Percentiles rank a stretch among this genome's conserved stretches.
phyloP scores from a whole-genome alignment of 2,888 invertebrate genomes.

The Calameuta filiformis region DNA sequence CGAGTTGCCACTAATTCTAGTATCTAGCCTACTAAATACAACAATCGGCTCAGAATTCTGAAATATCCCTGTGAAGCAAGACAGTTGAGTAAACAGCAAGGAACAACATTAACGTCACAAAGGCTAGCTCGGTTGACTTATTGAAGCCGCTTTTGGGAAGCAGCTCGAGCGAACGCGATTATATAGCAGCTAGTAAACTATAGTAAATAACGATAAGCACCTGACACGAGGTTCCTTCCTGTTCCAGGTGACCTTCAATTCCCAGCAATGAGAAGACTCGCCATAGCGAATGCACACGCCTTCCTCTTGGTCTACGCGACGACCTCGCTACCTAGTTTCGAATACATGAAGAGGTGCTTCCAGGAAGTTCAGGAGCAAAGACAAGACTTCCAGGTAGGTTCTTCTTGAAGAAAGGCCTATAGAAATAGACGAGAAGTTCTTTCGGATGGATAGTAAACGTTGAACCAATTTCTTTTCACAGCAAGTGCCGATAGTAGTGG shows the following conservation, averaged over 20 bases:
- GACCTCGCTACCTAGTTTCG: conserved; percentile 79
- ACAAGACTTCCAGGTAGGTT: conserved; percentile 73
- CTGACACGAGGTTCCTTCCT: conserved; percentile 5
- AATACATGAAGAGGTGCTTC: conserved; percentile 79
- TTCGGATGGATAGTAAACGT: neutral
- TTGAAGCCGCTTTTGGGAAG: neutral
- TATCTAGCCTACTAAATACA: neutral
- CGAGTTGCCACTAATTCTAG: neutral
- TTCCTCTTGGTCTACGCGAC: conserved; percentile 88
- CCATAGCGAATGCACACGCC: conserved; percentile 89
- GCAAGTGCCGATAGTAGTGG: conserved; percentile 87
- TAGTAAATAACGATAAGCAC: neutral
- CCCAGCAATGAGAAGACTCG: conserved; percentile 89
- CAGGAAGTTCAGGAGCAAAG: conserved; percentile 86
- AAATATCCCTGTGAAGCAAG: neutral
- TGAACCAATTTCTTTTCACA: conserved; percentile 58
- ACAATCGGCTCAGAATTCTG: neutral
- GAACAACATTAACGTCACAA: neutral
- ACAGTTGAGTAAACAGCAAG: neutral
- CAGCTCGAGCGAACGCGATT: neutral
- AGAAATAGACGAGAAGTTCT: neutral
- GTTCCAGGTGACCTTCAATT: conserved; percentile 84
- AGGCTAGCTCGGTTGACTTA: neutral
- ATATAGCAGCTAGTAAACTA: neutral
- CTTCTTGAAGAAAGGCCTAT: neutral